Evolutionary conservation across 2,888 invertebrate species (phyloP).

Genomic region (Melikaiella ostensackeni): DNA sequence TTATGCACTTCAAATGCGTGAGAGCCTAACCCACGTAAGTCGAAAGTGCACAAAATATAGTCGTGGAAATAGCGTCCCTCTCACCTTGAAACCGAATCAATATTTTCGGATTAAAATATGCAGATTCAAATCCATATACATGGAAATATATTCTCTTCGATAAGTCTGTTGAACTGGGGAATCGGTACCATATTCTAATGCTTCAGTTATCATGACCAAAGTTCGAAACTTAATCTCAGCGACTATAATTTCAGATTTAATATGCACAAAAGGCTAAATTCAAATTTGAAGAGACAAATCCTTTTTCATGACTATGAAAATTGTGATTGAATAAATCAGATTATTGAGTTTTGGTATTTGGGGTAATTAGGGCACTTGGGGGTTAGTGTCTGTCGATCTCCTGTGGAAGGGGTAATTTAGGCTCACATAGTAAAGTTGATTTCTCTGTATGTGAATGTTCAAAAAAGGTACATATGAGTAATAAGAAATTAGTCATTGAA

Average conservation of each 20-base stretch:
- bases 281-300: background rate
- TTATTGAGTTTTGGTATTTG: too few relatives aligned
- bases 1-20: conserved; percentile 24
- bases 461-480: too few relatives aligned
- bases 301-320: too few relatives aligned
- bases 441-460: too few relatives aligned
- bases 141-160: conserved; percentile 48
- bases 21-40: background rate
- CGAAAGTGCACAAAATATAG: conserved; percentile 27
- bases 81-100: conserved; percentile 38
- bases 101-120: conserved; percentile 49
- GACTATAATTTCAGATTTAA: background rate
- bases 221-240: conserved; percentile 8
- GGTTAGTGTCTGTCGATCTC: too few relatives aligned
- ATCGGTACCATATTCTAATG: conserved; percentile 49
- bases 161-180: conserved; percentile 49
- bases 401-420: too few relatives aligned
- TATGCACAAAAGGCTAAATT: background rate
- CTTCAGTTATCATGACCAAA: conserved; percentile 40
- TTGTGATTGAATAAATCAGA: too few relatives aligned
- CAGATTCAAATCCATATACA: conserved; percentile 48
- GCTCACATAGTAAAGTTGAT: too few relatives aligned
- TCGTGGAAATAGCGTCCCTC: conserved; percentile 9
- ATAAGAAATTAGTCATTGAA: too few relatives aligned
- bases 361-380: too few relatives aligned